A percentile compares a stretch with the other conserved stretches of the same genome.
Evolutionary conservation across 1,140 invertebrate genomes (phyloP).

Genomic region (Drosophila burlai): DNA sequence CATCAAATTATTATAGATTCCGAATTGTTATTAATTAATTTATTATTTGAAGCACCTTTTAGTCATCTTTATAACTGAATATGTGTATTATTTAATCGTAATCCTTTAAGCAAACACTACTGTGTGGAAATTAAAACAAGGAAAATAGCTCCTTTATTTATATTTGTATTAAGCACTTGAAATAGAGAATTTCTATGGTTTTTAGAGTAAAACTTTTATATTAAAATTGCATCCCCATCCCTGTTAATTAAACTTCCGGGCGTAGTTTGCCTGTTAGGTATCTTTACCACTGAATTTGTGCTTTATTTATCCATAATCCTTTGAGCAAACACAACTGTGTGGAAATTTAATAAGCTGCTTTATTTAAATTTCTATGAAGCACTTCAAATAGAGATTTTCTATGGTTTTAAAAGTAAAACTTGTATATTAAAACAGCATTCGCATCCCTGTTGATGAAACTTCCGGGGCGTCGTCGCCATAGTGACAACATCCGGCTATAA

Average conservation of each 20-base stretch:
- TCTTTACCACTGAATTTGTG: background rate
- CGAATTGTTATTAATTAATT: background rate
- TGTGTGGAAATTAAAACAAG: background rate
- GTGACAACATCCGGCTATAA: background rate
- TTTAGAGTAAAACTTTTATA: too few species aligned
- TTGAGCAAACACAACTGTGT: background rate
- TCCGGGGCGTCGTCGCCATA: background rate
- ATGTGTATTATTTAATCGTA: background rate
- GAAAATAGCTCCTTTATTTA: too few species aligned
- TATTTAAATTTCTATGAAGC: background rate
- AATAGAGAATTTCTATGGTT: too few species aligned
- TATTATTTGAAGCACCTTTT: background rate
- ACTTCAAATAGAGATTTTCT: background rate
- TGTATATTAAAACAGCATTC: background rate
- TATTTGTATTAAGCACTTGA: too few species aligned
- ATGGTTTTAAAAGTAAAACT: background rate
- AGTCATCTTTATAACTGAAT: background rate
- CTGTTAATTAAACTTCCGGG: too few species aligned
- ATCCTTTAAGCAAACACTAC: background rate
- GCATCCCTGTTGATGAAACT: background rate
- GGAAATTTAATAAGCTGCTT: background rate
- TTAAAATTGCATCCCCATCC: too few species aligned
- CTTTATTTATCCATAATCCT: background rate
- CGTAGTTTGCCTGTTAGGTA: too few species aligned
- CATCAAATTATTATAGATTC: too few species aligned